Evolutionary conservation across 2,888 invertebrate genomes (phyloP).

Genomic region (Phalera bucephala): DNA sequence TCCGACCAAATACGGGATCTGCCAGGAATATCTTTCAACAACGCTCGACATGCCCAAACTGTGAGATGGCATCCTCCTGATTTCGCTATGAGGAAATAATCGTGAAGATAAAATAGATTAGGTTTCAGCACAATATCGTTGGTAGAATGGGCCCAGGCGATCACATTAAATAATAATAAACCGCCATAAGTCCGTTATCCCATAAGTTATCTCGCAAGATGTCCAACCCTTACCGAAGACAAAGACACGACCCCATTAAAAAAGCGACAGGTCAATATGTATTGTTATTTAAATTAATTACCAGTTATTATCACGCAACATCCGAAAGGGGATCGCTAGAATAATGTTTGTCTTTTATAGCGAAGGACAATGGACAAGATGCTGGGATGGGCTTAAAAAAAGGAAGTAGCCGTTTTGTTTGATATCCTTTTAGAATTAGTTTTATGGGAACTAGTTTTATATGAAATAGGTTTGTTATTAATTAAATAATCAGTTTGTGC

Average conservation of each 20-base stretch:
- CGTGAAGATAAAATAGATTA: no score
- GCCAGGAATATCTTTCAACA: no score
- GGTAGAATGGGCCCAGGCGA: no score
- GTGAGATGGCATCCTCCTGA: no score
- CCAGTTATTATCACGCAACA: constrained; percentile 27
- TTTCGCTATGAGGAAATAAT: no score
- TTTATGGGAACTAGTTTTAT: neutral
- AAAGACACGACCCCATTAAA: constrained; percentile 30
- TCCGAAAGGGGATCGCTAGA: constrained; percentile 27
- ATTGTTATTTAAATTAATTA: constrained; percentile 64
- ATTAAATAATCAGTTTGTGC: no score
- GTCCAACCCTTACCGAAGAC: constrained; percentile 13
- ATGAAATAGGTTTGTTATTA: no score
- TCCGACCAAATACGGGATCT: no score
- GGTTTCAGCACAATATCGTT: no score
- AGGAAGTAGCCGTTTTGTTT: constrained; percentile 1
- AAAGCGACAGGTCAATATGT: constrained; percentile 36
- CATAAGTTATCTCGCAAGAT: constrained; percentile 19
- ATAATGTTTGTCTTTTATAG: constrained; percentile 49
- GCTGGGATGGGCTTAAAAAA: constrained; percentile 24
- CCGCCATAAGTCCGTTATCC: constrained; percentile 21
- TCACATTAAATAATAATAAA: no score
- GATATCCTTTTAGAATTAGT: neutral
- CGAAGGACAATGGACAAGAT: constrained; percentile 32
- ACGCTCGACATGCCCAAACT: no score